Base-by-base conservation (phyloP, 2,888 invertebrate species). In the Sepiola atlantica region DNA sequence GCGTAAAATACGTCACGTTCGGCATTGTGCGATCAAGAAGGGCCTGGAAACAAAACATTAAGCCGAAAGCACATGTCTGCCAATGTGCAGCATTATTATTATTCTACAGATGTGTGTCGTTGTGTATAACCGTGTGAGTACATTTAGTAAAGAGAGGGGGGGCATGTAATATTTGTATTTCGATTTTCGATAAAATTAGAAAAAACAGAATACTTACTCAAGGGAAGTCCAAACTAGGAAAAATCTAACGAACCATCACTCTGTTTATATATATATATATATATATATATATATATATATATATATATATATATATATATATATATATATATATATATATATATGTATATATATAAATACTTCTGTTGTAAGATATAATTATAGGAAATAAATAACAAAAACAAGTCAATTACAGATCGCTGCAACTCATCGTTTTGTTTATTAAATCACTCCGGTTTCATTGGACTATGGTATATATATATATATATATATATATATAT, bases 1-100 rank as follows among this genome's bases (percentile, higher is more conserved):
- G 32, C n/a, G 77, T 77, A 32, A 77, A 77, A 77, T 77, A 77
- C 77, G 77, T 77, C 77, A 32, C n/a, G 77, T 77, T 77, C n/a
- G 77, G n/a, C 77, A n/a, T 77, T 77, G 77, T 77, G 77, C n/a
- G 77, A 77, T n/a, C 77, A 77, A 77, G 77, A 77, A 32, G n/a
- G n/a, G n/a, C 77, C 77, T 4, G 4, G 45, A 45, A n/a, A 32
- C n/a, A 77, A 77, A 77, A 77, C 77, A 77, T 32, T 77, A 12
- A 12, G 16, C 16, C 14, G 77, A 77, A 77, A 77, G n/a, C n/a
- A 77, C 14, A 77, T 77, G 77, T 77, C 77, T 77, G n/a, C 4
- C 1, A 77, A 32, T 77, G 32, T 32, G 77, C 16, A 2, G 45
- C 45, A 45, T 45, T 45, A 45, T n/a, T n/a, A 77, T 77, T 77